phyloP scores from a whole-genome alignment of 2,797 vertebrate species.

The Neosilurus hyrtlii region DNA sequence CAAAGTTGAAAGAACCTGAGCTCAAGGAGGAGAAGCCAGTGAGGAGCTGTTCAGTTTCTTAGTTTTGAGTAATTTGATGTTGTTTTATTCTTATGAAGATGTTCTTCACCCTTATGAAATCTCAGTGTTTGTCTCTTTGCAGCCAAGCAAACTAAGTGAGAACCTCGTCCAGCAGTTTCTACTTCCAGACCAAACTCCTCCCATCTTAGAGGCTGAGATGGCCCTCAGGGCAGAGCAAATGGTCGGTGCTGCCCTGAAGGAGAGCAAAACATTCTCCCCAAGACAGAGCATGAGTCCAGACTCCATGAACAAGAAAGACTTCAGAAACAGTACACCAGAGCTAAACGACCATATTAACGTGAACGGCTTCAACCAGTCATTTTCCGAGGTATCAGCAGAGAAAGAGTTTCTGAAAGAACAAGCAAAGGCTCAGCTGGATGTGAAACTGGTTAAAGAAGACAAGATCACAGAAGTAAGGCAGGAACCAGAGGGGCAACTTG shows the following conservation, averaged over 20 bases:
- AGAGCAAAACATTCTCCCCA: slow-evolving; percentile 45
- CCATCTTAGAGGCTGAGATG: slow-evolving; percentile 70
- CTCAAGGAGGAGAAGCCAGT: slow-evolving; percentile 70
- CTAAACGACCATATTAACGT: slow-evolving; percentile 37
- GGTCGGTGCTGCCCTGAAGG: slow-evolving; percentile 50
- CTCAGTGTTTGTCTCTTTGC: background rate
- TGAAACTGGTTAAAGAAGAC: slow-evolving; percentile 14
- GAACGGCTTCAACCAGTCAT: slow-evolving; percentile 35
- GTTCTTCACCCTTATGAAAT: background rate
- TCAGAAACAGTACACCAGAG: slow-evolving; percentile 44
- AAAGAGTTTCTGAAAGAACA: slow-evolving; percentile 25
- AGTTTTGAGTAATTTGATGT: background rate
- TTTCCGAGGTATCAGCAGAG: background rate
- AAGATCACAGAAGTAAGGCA: slow-evolving; percentile 48
- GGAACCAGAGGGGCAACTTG: slow-evolving; percentile 60
- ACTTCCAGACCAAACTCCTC: slow-evolving; percentile 66
- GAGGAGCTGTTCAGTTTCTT: slow-evolving; percentile 31
- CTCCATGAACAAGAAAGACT: background rate
- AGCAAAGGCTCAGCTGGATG: background rate
- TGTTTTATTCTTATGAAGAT: background rate
- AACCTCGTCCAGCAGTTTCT: slow-evolving; percentile 78
- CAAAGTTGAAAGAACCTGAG: slow-evolving; percentile 74
- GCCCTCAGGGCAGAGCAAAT: slow-evolving; percentile 60
- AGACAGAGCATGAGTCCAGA: slow-evolving; percentile 46
- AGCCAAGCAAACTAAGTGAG: slow-evolving; percentile 73